These are phyloP conservation scores for Gadus macrocephalus DNA, from an alignment of 2,113 vertebrate species.

Conservation along the genomic window DNA sequence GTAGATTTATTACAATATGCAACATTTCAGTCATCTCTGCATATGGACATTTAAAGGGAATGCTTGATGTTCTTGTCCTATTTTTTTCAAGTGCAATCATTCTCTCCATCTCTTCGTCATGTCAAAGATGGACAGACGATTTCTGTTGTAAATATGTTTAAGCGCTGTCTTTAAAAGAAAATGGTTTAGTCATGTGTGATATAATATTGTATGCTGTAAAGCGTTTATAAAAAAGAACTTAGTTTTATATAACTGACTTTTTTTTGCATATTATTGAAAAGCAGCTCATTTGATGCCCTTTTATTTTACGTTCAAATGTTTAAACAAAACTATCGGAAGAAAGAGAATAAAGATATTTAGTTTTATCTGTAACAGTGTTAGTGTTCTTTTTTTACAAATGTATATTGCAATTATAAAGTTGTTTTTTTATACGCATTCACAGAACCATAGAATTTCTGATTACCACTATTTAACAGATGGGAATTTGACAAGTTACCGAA, in stretches of 20 bases:
- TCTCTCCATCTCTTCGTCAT: background rate
- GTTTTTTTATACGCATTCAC: background rate
- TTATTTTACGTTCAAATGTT: slow-evolving; percentile 49
- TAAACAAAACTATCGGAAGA: slow-evolving; percentile 27
- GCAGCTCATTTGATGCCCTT: slow-evolving; percentile 46
- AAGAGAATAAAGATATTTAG: slow-evolving; percentile 50
- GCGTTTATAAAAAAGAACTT: slow-evolving; percentile 12
- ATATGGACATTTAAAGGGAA: too few relatives aligned
- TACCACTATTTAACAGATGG: too few relatives aligned
- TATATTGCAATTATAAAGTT: background rate
- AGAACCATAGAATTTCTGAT: too few relatives aligned
- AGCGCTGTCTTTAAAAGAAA: slow-evolving; percentile 29
- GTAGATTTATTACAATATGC: too few relatives aligned
- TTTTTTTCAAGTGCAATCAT: slow-evolving; percentile 11
- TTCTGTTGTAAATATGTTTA: slow-evolving; percentile 30
- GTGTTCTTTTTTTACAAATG: too few relatives aligned
- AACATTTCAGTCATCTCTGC: too few relatives aligned
- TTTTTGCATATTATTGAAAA: slow-evolving; percentile 48
- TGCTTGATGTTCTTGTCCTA: too few relatives aligned
- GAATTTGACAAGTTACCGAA: too few relatives aligned
- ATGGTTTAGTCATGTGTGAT: slow-evolving; percentile 20
- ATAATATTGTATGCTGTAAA: slow-evolving; percentile 31
- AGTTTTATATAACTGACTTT: slow-evolving; percentile 43
- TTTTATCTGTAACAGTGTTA: slow-evolving; percentile 24
- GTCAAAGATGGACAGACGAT: slow-evolving; percentile 13